phyloP scores from a whole-genome alignment of 2,888 invertebrate genomes.

The Dendrolimus pini region DNA sequence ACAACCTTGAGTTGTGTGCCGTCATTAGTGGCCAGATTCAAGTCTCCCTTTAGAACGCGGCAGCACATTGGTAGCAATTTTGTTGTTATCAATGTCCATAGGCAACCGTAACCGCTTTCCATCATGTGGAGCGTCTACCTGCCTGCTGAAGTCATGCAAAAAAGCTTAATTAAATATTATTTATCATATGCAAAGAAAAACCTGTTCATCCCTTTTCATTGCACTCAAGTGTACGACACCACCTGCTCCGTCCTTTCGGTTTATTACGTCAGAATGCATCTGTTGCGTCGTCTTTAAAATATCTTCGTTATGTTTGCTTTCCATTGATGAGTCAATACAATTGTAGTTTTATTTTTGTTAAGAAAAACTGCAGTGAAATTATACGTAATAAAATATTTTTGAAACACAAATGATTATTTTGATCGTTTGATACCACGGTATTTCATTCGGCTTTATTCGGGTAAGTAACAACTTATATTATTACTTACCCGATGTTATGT shows the following conservation, averaged over 20 bases:
- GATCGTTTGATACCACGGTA: too few relatives aligned
- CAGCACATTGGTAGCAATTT: background rate
- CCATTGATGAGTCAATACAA: background rate
- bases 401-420: background rate
- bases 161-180: background rate
- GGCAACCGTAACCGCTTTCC: background rate
- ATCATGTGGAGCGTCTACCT: background rate
- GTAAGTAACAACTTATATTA: too few relatives aligned
- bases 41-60: background rate
- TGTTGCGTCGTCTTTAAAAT: background rate
- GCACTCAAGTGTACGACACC: conserved; percentile 1
- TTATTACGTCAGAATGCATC: background rate
- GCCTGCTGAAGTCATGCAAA: background rate
- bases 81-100: background rate
- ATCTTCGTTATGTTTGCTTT: background rate
- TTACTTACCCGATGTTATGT: too few relatives aligned
- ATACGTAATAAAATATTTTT: background rate
- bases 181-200: background rate
- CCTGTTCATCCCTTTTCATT: background rate
- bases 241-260: conserved; percentile 2
- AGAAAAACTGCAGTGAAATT: background rate
- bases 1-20: background rate
- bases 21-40: background rate
- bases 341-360: too few relatives aligned
- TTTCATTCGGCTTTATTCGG: too few relatives aligned